Evolutionary conservation across 2,888 invertebrate genomes (phyloP).

Genomic region (Microchrysa polita): DNA sequence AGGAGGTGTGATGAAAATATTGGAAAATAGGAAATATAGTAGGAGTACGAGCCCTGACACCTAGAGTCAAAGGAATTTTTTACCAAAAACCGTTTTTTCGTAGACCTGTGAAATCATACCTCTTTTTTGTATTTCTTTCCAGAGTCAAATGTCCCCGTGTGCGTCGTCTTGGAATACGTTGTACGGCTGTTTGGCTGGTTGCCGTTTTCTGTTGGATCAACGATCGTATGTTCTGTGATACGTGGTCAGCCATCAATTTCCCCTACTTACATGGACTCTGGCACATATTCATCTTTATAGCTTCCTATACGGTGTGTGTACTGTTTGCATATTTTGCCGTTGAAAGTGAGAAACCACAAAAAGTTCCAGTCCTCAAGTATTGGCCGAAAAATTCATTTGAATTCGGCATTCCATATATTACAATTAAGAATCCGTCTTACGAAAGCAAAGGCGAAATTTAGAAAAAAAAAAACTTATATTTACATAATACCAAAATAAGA

Average conservation of each 20-base stretch:
- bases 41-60: too few relatives aligned
- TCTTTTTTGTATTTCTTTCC: too few relatives aligned
- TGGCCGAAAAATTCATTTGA: slow-evolving; percentile 84
- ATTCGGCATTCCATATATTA: slow-evolving; percentile 79
- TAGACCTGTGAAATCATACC: too few relatives aligned
- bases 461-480: neutral
- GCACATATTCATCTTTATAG: slow-evolving; percentile 84
- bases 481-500: neutral
- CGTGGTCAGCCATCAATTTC: slow-evolving; percentile 80
- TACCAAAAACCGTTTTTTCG: too few relatives aligned
- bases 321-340: slow-evolving; percentile 84
- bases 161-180: slow-evolving; percentile 76
- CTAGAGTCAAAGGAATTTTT: too few relatives aligned
- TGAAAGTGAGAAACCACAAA: slow-evolving; percentile 75
- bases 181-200: slow-evolving; percentile 73
- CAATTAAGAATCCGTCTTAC: slow-evolving; percentile 70
- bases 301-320: slow-evolving; percentile 79
- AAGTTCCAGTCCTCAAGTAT: slow-evolving; percentile 74
- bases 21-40: too few relatives aligned
- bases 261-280: slow-evolving; percentile 86
- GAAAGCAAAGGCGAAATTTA: slow-evolving; percentile 50
- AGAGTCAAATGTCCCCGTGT: slow-evolving; percentile 73
- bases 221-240: slow-evolving; percentile 81
- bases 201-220: slow-evolving; percentile 82
- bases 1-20: too few relatives aligned